phyloP scores from a whole-genome alignment of 1,140 invertebrate species.

The Doryteuthis pealeii region DNA sequence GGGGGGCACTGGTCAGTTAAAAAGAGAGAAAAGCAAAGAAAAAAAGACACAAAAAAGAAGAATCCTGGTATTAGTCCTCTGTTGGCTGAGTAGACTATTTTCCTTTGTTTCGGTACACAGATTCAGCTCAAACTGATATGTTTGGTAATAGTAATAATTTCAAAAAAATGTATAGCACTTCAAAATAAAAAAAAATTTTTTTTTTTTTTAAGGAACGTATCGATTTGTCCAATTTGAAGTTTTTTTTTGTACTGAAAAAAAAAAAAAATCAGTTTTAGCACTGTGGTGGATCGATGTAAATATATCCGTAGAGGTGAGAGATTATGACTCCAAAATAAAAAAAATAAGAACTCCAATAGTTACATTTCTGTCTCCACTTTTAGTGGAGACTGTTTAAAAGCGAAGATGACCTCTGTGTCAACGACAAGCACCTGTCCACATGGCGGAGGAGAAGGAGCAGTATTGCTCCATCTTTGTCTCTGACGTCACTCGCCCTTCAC shows the following conservation, averaged over 20 bases:
- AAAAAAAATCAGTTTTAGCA: background rate
- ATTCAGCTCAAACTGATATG: background rate
- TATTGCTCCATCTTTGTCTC: slow-evolving; percentile 13
- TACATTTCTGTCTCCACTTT: background rate
- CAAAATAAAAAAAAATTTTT: background rate
- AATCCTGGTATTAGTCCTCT: background rate
- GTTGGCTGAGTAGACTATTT: background rate
- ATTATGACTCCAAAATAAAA: background rate
- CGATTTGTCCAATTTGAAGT: background rate
- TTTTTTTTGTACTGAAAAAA: background rate
- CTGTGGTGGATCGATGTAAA: background rate
- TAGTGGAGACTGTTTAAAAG: background rate
- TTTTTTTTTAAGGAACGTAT: background rate
- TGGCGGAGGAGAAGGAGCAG: background rate
- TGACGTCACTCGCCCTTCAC: background rate
- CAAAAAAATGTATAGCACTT: background rate
- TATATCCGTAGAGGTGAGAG: background rate
- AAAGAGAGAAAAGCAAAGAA: background rate
- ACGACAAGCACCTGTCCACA: slow-evolving; percentile 6
- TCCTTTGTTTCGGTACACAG: background rate
- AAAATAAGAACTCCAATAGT: background rate
- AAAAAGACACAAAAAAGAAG: background rate
- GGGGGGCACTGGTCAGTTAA: background rate
- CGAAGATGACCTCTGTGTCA: background rate
- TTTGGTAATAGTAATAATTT: background rate